phyloP scores from a whole-genome alignment of 2,797 vertebrate genomes.

The Brotula barbata region DNA sequence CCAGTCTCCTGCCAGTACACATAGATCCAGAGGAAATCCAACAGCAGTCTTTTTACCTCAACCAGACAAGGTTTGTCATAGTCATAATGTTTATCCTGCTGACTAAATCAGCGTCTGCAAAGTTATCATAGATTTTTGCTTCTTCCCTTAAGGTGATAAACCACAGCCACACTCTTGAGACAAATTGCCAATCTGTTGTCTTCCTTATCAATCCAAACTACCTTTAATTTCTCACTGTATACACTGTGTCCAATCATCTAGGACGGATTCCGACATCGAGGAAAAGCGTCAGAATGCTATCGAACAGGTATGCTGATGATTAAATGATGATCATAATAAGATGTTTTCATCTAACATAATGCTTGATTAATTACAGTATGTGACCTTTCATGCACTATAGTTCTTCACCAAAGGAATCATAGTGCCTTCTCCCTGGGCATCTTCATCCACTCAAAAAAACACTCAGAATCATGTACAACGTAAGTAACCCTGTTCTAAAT shows the following conservation, averaged over 20 bases:
- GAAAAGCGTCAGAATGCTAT: slow-evolving; percentile 95
- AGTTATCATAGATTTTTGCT: too few relatives aligned
- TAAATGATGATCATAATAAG: background rate
- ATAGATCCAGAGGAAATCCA: slow-evolving; percentile 95
- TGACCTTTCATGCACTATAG: slow-evolving; percentile 65
- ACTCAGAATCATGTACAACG: slow-evolving; percentile 79
- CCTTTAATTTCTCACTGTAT: too few relatives aligned
- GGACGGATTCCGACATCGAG: slow-evolving; percentile 91
- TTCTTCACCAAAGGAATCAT: slow-evolving; percentile 96
- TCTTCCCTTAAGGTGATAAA: too few relatives aligned
- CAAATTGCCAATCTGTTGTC: too few relatives aligned
- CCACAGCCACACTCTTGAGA: too few relatives aligned
- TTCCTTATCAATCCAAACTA: too few relatives aligned
- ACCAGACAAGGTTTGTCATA: slow-evolving; percentile 84
- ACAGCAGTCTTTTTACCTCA: slow-evolving; percentile 90
- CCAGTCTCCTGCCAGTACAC: slow-evolving; percentile 91
- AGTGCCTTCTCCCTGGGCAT: slow-evolving; percentile 95
- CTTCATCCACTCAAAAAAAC: slow-evolving; percentile 80
- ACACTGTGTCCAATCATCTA: slow-evolving; percentile 67
- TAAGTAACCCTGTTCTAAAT: slow-evolving; percentile 64
- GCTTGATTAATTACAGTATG: slow-evolving; percentile 4
- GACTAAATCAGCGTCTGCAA: too few relatives aligned
- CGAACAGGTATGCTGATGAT: slow-evolving; percentile 84
- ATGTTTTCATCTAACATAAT: background rate
- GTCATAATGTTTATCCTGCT: too few relatives aligned